These are phyloP conservation scores for Drosophila novamexicana DNA, from an alignment of 1,140 invertebrate species.

Conservation along the genomic window DNA sequence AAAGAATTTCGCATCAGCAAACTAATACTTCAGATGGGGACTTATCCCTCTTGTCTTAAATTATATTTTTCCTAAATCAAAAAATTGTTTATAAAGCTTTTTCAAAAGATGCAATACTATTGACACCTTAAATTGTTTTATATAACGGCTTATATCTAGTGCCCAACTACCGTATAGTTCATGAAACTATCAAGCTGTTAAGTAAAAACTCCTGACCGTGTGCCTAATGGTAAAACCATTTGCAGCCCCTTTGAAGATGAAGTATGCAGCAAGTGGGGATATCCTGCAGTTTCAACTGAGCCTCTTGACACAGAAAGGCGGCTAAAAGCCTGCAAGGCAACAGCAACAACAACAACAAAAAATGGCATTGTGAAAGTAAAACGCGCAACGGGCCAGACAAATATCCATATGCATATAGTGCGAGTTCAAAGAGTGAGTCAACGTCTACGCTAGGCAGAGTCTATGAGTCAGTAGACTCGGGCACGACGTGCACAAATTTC, in stretches of 20 bases:
- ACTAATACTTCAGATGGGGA: too few species aligned
- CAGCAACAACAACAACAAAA: constrained; percentile 7
- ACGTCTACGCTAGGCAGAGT: background rate
- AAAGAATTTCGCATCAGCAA: too few species aligned
- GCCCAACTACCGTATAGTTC: too few species aligned
- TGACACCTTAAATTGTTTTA: too few species aligned
- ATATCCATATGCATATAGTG: constrained; percentile 1
- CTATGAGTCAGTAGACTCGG: constrained; percentile 2
- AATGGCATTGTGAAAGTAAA: constrained; percentile 16
- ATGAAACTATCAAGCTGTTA: background rate
- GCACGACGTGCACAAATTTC: background rate
- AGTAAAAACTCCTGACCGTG: background rate
- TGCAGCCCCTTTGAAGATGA: constrained; percentile 34
- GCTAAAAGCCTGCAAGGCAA: constrained; percentile 37
- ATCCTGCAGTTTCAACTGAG: constrained; percentile 34
- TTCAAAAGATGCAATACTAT: too few species aligned
- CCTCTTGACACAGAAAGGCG: constrained; percentile 46
- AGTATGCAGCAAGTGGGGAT: constrained; percentile 26
- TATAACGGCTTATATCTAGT: too few species aligned
- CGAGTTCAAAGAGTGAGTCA: constrained; percentile 16
- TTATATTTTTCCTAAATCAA: too few species aligned
- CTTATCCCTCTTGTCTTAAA: too few species aligned
- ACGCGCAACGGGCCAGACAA: constrained; percentile 2
- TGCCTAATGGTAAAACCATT: constrained; percentile 44
- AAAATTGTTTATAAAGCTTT: too few species aligned